Conservation (phyloP, 2,888 invertebrate species). For the Metallyticus violacea region DNA sequence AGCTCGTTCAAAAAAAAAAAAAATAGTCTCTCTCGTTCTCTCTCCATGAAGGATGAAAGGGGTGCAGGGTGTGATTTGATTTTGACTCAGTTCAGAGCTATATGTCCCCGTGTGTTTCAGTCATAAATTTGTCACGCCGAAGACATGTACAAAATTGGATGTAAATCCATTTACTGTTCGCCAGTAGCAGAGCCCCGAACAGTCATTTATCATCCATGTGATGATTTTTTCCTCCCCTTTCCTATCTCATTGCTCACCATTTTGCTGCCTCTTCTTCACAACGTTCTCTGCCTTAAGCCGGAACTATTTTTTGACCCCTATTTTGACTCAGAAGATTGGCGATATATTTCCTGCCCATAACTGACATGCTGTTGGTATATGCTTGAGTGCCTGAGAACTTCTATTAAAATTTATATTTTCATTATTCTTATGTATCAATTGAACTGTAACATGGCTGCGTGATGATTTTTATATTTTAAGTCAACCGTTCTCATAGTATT, state of each 20-base stretch:
- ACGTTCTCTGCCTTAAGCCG: not conserved
- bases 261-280: not conserved
- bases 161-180: conserved; percentile 15
- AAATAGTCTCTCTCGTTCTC: too few species aligned
- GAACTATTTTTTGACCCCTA: not conserved
- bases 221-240: not conserved
- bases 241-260: not conserved
- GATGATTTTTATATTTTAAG: too few species aligned
- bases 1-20: too few species aligned
- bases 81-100: not conserved
- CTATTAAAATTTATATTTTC: too few species aligned
- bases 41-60: too few species aligned
- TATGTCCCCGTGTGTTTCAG: not conserved
- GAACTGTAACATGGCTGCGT: too few species aligned
- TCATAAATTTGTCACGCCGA: conserved; percentile 16
- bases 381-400: not conserved
- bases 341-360: not conserved
- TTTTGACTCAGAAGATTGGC: not conserved
- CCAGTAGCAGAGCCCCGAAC: too few species aligned
- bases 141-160: conserved; percentile 18
- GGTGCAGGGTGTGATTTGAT: conserved; percentile 3
- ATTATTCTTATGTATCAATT: too few species aligned
- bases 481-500: too few species aligned
- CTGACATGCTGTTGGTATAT: not conserved
- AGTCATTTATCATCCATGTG: conserved; percentile 6